Base-by-base conservation (phyloP, 2,888 invertebrate species). In the Perithous albicinctus region DNA sequence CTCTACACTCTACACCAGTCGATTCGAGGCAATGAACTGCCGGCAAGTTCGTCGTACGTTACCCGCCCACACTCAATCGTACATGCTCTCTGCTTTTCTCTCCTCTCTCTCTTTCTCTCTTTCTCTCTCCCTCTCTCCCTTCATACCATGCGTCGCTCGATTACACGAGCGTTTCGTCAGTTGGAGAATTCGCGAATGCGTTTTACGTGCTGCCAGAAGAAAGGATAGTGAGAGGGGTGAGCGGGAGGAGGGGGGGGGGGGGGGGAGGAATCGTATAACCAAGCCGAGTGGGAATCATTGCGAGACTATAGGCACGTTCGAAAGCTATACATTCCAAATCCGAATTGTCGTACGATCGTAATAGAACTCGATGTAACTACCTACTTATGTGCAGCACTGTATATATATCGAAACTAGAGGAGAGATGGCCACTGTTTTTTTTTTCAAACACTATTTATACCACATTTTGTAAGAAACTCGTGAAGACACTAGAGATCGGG, bases 271-370 rank as follows among this genome's bases (percentile, higher is more conserved):
- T 38, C 41, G 35, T 61, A 69, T 69, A 15, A 29, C 6, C 54
- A n/a, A 15, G n/a, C 26, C 26, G 1, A 26, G 12, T 23, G 26
- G 26, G 4, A 26, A 26, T 26, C n/a, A n/a, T 54, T 67, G 48
- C 43, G 74, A 54, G 51, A 38, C 74, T 43, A 67, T 73, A 59
- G 79, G 48, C 74, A 74, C 74, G 74, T 74, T 61, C 43, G 54
- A 54, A 38, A 20, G 32, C 59, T 26, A 43, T 54, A 63, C 54
- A 20, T 15, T 35, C 51, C 23, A 10, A 54, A 61, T 69, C 61
- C 43, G 32, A 74, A 38, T 7, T 35, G 43, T 51, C 63, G 66
- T 46, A 43, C 46, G 59, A 67, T 61, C 69, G 79, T 69, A 74
- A 79, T 67, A 54, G 74, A 38, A 41, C 51, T 69, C 43, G 29